Conservation (phyloP, 2,888 invertebrate species). For the Plutella xylostella region DNA sequence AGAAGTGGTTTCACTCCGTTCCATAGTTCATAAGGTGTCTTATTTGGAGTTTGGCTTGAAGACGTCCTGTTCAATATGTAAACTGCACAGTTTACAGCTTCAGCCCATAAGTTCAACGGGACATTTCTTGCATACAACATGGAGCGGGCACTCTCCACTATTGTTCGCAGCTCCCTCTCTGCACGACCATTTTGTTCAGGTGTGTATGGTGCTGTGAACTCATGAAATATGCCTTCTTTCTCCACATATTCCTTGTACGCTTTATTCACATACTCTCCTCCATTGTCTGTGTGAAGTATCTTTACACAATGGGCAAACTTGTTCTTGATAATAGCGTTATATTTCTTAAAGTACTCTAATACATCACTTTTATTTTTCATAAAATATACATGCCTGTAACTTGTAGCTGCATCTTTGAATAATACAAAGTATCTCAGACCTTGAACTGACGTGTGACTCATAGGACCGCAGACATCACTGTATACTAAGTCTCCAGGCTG, state of each 20-base stretch:
- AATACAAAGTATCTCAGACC: slow-evolving; percentile 19
- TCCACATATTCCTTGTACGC: slow-evolving; percentile 18
- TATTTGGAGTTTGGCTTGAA: slow-evolving; percentile 20
- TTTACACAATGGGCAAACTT: slow-evolving; percentile 18
- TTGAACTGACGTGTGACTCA: slow-evolving; percentile 10
- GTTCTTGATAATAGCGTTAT: slow-evolving; percentile 19
- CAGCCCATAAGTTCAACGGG: slow-evolving; percentile 11
- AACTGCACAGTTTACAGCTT: slow-evolving; percentile 30
- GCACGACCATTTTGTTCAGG: slow-evolving; percentile 27
- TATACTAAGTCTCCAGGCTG: neutral
- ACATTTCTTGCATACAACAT: slow-evolving; percentile 24
- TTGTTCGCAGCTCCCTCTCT: slow-evolving; percentile 27
- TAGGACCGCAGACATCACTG: slow-evolving; percentile 21
- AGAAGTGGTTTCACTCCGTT: slow-evolving; percentile 19
- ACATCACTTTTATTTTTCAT: slow-evolving; percentile 21
- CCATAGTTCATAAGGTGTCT: slow-evolving; percentile 27
- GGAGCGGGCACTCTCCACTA: slow-evolving; percentile 24
- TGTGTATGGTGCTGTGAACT: slow-evolving; percentile 24
- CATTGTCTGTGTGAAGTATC: slow-evolving; percentile 23
- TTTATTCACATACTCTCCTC: slow-evolving; percentile 19
- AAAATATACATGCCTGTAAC: slow-evolving; percentile 21
- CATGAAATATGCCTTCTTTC: slow-evolving; percentile 22
- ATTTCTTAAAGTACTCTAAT: slow-evolving; percentile 19
- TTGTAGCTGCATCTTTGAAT: slow-evolving; percentile 23
- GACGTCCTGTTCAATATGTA: slow-evolving; percentile 30